Base-by-base conservation (phyloP, 2,113 vertebrate genomes). In the Pseudopipra pipra region DNA sequence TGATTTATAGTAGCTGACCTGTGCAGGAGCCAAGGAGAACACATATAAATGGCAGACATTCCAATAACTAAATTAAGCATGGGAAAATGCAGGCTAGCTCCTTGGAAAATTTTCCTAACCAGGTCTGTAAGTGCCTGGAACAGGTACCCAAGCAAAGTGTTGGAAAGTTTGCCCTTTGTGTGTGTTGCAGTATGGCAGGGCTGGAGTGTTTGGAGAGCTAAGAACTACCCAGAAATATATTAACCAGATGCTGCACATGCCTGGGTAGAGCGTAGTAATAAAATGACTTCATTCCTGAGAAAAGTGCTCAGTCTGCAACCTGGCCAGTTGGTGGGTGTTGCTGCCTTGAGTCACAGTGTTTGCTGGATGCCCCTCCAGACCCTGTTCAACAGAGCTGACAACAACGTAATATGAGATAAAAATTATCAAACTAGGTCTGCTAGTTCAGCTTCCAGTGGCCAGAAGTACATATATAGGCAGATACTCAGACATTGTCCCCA, bases 51-150 rank as follows among this genome's bases (percentile, higher is more conserved):
- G 90, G 92, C 85, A 96, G 93, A 94, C 93, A 92, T 96, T 94
- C 93, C 95, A 94, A 97, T 96, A 92, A 93, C 95, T 96, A 96
- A 96, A 96, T 94, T 96, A 97, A 96, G 80, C 95, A 87, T 81
- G 85, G 96, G 95, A 96, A 96, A 96, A 95, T 85, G 85, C 86
- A 94, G 76, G 61, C 88, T 84, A 66, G 85, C 73, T 94, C 85
- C 49, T 92, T 92, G 96, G 93, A 96, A 96, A 97, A 95, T 85
- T 59, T 86, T 94, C 86, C 83, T 93, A 93, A 93, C 92, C 93
- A 81, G 90, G 62, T 83, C 88, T 93, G 44, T 65, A 49, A 92
- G 92, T 85, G 87, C 90, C 93, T 95, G 93, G 91, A 97, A 87
- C 91, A 97, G 93, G 96, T 97, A 96, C 87, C 94, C 85, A 54